These are phyloP conservation scores for Macrocentrus cingulum DNA, from an alignment of 1,140 invertebrate genomes.

Conservation along the genomic window DNA sequence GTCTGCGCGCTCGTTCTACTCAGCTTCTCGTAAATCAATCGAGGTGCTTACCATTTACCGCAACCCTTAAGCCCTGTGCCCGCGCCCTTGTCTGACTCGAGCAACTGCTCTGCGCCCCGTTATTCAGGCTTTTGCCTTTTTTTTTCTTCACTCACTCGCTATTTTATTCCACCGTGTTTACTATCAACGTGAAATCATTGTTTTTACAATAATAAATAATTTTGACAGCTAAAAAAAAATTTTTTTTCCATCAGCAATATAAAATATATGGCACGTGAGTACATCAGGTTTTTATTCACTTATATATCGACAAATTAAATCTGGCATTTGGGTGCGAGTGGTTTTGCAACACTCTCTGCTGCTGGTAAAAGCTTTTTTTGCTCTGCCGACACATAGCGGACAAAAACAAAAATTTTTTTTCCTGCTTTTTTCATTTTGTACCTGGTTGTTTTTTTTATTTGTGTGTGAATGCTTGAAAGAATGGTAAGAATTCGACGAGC, in stretches of 20 bases:
- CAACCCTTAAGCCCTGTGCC: constrained; percentile 30
- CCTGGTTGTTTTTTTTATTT: constrained; percentile 3
- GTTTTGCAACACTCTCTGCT: constrained; percentile 7
- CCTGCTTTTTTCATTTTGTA: background rate
- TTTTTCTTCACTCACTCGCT: background rate
- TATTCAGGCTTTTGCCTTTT: background rate
- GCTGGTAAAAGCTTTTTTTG: constrained; percentile 4
- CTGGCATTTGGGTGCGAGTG: background rate
- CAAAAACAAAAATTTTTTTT: background rate
- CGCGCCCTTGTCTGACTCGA: constrained; percentile 8
- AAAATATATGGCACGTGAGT: too few species aligned
- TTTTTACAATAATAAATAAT: background rate
- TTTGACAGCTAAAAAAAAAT: too few species aligned
- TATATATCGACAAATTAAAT: constrained; percentile 13
- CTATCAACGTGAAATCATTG: background rate
- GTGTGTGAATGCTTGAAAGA: constrained; percentile 1
- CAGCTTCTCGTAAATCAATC: constrained; percentile 33
- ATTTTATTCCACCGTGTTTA: background rate
- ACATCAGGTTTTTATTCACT: too few species aligned
- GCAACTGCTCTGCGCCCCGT: background rate
- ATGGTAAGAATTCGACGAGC: constrained; percentile 16
- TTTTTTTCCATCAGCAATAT: too few species aligned
- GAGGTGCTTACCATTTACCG: constrained; percentile 30
- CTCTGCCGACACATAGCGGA: background rate
- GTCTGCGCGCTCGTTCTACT: background rate